phyloP scores from a whole-genome alignment of 2,888 invertebrate species.

The Habrosyne pyritoides region DNA sequence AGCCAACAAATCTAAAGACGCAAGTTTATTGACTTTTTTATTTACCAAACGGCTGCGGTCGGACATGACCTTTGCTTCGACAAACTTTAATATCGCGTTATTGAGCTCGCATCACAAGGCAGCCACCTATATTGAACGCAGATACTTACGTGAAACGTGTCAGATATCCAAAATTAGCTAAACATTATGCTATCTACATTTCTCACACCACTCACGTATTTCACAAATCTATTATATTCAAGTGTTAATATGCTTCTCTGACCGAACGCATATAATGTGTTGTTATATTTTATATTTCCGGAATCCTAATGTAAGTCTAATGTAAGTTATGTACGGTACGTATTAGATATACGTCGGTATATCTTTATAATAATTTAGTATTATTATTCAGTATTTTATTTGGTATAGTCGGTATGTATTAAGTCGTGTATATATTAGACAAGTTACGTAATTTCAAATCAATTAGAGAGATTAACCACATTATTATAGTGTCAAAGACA shows the following conservation, averaged over 20 bases:
- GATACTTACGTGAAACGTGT: not conserved
- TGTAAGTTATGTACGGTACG: no score
- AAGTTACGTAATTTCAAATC: not conserved
- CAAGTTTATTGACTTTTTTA: slow-evolving; percentile 35
- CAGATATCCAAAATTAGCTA: not conserved
- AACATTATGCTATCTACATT: not conserved
- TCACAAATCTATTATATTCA: not conserved
- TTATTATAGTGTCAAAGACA: not conserved
- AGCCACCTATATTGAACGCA: not conserved
- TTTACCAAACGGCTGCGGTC: slow-evolving; percentile 33
- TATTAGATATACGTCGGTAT: no score
- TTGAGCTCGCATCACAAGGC: slow-evolving; percentile 17
- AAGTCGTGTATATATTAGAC: no score
- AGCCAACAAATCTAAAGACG: slow-evolving; percentile 15
- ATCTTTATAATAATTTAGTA: no score
- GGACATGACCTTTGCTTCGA: slow-evolving; percentile 34
- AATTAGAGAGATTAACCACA: not conserved
- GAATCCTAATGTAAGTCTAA: no score
- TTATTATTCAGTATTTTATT: no score
- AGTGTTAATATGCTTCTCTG: no score
- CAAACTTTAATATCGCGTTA: slow-evolving; percentile 35
- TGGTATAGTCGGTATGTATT: no score
- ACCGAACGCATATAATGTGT: no score
- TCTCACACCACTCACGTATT: not conserved
- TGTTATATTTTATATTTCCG: no score